Base-by-base conservation (phyloP, 2,888 invertebrate species). In the Maniola hyperantus region DNA sequence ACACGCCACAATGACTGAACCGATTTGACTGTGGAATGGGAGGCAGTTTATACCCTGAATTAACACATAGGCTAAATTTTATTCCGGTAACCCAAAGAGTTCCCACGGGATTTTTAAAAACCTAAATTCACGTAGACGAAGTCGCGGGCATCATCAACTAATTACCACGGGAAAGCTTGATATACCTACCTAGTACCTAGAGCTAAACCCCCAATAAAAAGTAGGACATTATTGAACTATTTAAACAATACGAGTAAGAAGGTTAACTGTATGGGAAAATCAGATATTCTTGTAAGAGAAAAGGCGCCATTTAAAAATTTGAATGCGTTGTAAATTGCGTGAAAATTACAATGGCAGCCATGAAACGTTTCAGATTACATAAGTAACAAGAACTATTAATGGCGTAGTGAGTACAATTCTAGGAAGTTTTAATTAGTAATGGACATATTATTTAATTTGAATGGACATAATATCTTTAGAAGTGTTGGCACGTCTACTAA, bases 311-410 rank as follows among this genome's bases (percentile, higher is more conserved):
- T 36, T 18, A 20, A 36, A 36, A 55, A 36, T 36, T 18, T 42
- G 20, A 42, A 57, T 57, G 57, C 39, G 39, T 39, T 42, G 13
- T 11, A 57, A 57, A 57, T 57, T 18, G 57, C 20, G 57, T 42
- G 39, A 42, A 57, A 39, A 57, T 20, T 39, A 57, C 11, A 18
- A 39, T 57, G 55, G 18, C 39, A 20, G 57, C 42, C 42, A 57
- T 57, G 57, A 42, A 57, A 57, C 13, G 57, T 42, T 55, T 42
- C 20, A 57, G 57, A 57, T 39, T 42, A 61, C 50, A 53, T 62
- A 42, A 7, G 51, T 51, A 51, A 39, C 20, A 39, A 57, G 55
- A 39, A 39, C 13, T 57, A 53, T 54, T 36, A 36, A 18, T 18
- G 54, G 54, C 54, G 54, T 54, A 54, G 10, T 54, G 15, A 33